phyloP scores from a whole-genome alignment of 1,140 invertebrate species.

The Euwallacea similis region DNA sequence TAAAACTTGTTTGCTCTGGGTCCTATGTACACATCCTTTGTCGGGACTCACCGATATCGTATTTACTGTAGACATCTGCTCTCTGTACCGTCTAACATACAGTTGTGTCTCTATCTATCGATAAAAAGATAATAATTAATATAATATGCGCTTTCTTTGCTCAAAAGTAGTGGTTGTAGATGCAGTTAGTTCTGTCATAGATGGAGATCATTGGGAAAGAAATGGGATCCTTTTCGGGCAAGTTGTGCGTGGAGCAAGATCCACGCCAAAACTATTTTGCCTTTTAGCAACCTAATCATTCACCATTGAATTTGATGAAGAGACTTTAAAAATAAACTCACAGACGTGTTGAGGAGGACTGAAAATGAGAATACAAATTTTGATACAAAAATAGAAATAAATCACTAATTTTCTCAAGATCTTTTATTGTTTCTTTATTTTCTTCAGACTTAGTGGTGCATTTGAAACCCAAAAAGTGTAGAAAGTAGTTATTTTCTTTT shows the following conservation, averaged over 20 bases:
- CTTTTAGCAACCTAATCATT: too few species aligned
- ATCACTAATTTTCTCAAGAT: too few species aligned
- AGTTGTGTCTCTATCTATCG: conserved; percentile 16
- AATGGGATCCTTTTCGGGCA: background rate
- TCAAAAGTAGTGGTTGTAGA: background rate
- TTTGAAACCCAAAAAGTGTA: too few species aligned
- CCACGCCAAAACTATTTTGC: background rate
- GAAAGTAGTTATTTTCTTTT: too few species aligned
- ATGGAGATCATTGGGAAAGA: background rate
- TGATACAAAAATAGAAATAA: too few species aligned
- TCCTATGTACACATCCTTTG: conserved; percentile 54
- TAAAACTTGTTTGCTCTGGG: conserved; percentile 53
- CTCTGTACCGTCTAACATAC: conserved; percentile 31
- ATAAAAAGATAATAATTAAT: background rate
- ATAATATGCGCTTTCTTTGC: background rate
- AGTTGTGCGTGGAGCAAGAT: background rate
- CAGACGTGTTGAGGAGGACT: too few species aligned
- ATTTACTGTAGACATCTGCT: conserved; percentile 53
- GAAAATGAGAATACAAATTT: too few species aligned
- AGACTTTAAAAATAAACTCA: too few species aligned
- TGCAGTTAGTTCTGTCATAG: background rate
- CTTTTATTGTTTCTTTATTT: too few species aligned
- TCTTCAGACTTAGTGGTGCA: too few species aligned
- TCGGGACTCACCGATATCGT: conserved; percentile 53
- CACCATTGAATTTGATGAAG: too few species aligned